A percentile compares a stretch with the other conserved stretches of the same genome.
These are phyloP conservation scores for Gymnoscelis rufifasciata DNA, from an alignment of 2,888 invertebrate species.

Conservation along the genomic window DNA sequence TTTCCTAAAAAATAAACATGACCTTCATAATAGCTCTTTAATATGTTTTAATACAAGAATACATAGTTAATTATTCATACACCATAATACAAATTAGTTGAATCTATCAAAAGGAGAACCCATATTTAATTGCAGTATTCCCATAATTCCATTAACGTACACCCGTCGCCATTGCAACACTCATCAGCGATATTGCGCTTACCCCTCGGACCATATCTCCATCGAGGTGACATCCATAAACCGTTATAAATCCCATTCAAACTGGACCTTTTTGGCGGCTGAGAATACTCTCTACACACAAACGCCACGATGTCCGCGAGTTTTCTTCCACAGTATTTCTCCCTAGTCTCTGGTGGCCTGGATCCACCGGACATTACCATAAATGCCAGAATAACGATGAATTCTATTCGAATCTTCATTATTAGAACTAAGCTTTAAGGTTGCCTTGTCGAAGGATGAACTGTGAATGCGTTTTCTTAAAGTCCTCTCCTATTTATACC, in stretches of 20 bases:
- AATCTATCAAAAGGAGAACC: not conserved
- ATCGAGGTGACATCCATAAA: no score
- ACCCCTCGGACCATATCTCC: slow-evolving; percentile 8
- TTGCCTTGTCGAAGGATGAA: not conserved
- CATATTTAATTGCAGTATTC: not conserved
- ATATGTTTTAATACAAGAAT: no score
- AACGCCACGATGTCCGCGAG: slow-evolving; percentile 2
- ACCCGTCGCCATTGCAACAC: slow-evolving; percentile 15
- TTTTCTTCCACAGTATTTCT: slow-evolving; percentile 19
- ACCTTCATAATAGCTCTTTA: no score
- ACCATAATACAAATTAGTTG: no score
- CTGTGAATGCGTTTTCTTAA: slow-evolving; percentile 12
- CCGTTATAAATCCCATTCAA: no score
- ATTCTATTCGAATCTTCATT: slow-evolving; percentile 18
- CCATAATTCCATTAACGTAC: not conserved
- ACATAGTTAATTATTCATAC: no score
- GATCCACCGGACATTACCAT: slow-evolving; percentile 5
- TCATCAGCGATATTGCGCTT: slow-evolving; percentile 23
- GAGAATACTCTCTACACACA: not conserved
- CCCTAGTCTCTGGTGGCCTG: slow-evolving; percentile 1
- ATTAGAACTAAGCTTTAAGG: slow-evolving; percentile 3
- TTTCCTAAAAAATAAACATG: no score
- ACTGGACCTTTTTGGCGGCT: no score
- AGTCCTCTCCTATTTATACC: slow-evolving; percentile 20
- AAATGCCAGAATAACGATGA: slow-evolving; percentile 7